Evolutionary conservation across 2,888 invertebrate genomes (phyloP).

Genomic region (Nephrotoma flavescens): DNA sequence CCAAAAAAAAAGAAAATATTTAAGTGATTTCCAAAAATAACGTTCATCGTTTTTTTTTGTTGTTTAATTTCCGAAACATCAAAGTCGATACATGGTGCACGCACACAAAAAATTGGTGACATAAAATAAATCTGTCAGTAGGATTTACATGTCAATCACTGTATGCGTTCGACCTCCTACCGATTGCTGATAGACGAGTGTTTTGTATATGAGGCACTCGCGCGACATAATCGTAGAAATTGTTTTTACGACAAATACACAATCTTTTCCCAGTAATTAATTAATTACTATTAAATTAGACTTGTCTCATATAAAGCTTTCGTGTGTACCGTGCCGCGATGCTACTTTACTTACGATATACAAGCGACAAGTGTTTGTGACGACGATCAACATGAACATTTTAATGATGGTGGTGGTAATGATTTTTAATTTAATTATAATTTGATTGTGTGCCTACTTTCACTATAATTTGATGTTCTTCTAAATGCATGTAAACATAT

Average conservation of each 20-base stretch:
- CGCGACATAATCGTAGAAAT: not conserved
- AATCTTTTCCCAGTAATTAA: not conserved
- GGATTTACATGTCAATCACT: not conserved
- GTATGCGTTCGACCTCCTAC: not conserved
- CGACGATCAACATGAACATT: not conserved
- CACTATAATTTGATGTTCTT: not conserved
- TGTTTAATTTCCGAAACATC: not conserved
- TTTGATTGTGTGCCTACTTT: not conserved
- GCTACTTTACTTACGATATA: not conserved
- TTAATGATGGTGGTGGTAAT: not conserved
- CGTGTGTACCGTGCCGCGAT: not conserved
- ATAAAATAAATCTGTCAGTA: not conserved
- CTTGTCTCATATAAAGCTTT: not conserved
- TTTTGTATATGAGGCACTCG: not conserved
- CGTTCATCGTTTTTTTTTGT: not conserved
- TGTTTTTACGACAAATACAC: not conserved
- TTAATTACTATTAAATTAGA: not conserved
- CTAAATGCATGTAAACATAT: not conserved
- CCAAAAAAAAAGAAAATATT: not conserved
- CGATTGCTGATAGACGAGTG: not conserved
- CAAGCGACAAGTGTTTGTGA: not conserved
- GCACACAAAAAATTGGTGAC: not conserved
- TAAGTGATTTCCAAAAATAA: not conserved
- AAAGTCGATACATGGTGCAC: not conserved
- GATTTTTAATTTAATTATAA: not conserved